Base-by-base conservation (phyloP, 1,140 invertebrate genomes). In the Chironomus striatipennis region DNA sequence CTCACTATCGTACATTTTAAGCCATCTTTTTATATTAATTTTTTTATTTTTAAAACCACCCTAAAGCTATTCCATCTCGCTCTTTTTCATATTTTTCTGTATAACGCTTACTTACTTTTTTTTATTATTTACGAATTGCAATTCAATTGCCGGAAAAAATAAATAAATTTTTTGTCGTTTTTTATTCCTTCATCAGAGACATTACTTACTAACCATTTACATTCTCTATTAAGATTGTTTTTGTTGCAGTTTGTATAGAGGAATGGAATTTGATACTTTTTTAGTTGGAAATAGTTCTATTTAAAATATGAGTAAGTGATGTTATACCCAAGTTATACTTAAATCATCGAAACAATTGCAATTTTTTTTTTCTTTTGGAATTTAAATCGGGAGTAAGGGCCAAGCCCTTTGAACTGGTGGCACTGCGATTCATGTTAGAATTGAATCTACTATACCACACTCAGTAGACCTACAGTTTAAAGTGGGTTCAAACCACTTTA, bases 81-180 rank as follows among this genome's bases (percentile, higher is more conserved):
- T 57, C 47, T 57, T 57, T 57, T 57, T n/a, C n/a, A n/a, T 57
- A n/a, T n/a, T 57, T 57, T n/a, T n/a, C n/a, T 57, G 47, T 10
- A 57, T 57, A 12, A 57, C 47, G 47, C 12, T 57, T 57, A 57
- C 47, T n/a, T 34, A 57, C n/a, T 57, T 57, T 57, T 57, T n/a
- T 57, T n/a, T 57, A 9, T 57, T 57, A n/a, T 57, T 57, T 57
- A 57, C 47, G n/a, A 57, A 57, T 57, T 57, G 47, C 47, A 57
- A 57, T 57, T 57, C 47, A 57, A 57, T 57, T 57, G 47, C 47
- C 47, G 47, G 47, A 57, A 57, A 57, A 57, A 57, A 57, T 57
- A 57, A 57, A 57, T 57, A 57, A 57, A 57, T 57, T 57, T 7
- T 57, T 57, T 57, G 47, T 57, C 47, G 47, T 57, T 10, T 57